These are phyloP conservation scores for Nestor notabilis DNA, from an alignment of 2,113 vertebrate species.

Conservation along the genomic window DNA sequence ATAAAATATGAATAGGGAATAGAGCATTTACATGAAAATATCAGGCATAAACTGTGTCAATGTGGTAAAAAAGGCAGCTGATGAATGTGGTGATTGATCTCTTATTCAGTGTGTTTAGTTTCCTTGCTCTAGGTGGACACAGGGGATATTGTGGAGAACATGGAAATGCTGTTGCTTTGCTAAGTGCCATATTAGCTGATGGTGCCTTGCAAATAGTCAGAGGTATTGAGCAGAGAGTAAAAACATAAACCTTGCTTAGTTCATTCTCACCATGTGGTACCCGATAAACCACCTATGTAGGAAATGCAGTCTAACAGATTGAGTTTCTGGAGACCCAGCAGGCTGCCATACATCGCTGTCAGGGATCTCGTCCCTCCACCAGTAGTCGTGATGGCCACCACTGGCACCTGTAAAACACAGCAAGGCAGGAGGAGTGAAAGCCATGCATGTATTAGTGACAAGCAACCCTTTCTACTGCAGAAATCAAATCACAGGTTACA, in stretches of 20 bases:
- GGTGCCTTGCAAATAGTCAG: neutral
- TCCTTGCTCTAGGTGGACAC: neutral
- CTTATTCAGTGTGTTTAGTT: neutral
- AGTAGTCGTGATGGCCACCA: conserved; percentile 85
- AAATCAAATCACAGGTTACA: neutral
- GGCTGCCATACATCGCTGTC: conserved; percentile 80
- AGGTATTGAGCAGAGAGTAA: neutral
- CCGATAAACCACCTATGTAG: conserved; percentile 87
- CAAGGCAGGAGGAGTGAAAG: neutral
- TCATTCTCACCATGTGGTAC: conserved; percentile 87
- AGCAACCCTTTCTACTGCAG: neutral
- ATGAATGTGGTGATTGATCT: neutral
- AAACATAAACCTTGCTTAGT: neutral
- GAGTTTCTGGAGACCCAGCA: conserved; percentile 83
- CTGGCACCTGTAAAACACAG: conserved; percentile 76
- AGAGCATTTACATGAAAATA: conserved; percentile 3
- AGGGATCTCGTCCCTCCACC: conserved; percentile 86
- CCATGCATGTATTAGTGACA: fast-evolving
- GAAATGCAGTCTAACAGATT: conserved; percentile 80
- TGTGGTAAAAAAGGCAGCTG: neutral
- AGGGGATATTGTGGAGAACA: neutral
- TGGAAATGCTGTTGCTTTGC: neutral
- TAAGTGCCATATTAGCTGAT: neutral
- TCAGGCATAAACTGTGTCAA: neutral
- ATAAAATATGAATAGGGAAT: conserved; percentile 18